phyloP scores from a whole-genome alignment of 2,888 invertebrate genomes.

The Thymelicus lineola region DNA sequence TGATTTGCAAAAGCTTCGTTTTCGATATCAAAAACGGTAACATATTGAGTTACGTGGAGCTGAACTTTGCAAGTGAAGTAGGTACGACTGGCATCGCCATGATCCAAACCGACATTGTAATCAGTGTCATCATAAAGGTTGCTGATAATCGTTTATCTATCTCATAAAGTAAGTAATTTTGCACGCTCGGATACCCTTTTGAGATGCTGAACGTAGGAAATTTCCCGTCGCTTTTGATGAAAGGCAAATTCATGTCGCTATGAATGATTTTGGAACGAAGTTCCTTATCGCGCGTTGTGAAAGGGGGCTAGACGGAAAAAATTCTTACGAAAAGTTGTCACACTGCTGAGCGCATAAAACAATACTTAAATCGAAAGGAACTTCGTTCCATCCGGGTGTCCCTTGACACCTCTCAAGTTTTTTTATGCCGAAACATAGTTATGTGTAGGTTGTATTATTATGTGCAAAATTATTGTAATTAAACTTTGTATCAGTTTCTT shows the following conservation, averaged over 20 bases:
- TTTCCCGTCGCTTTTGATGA: conserved; percentile 12
- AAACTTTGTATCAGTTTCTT: no score
- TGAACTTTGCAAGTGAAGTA: not conserved
- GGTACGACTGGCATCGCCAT: conserved; percentile 29
- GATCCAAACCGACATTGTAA: conserved; percentile 41
- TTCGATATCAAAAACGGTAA: conserved; percentile 75
- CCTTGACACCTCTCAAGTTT: no score
- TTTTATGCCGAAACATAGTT: not conserved
- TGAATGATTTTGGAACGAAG: no score
- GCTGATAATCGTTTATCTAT: conserved; percentile 54
- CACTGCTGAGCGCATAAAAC: no score
- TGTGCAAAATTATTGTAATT: no score
- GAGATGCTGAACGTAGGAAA: conserved; percentile 46
- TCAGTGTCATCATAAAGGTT: conserved; percentile 44
- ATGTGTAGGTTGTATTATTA: not conserved
- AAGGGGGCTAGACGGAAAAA: no score
- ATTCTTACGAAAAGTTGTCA: no score
- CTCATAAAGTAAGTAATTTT: conserved; percentile 43
- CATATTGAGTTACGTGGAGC: conserved; percentile 50
- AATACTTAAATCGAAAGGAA: no score
- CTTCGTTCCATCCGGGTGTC: no score
- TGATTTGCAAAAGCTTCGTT: conserved; percentile 65
- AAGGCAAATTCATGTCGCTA: not conserved
- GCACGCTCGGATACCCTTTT: conserved; percentile 57
- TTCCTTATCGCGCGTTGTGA: no score